A percentile compares a stretch with the other conserved stretches of the same genome.
These are phyloP conservation scores for Blastobasis adustella DNA, from an alignment of 2,888 invertebrate species.

Conservation along the genomic window DNA sequence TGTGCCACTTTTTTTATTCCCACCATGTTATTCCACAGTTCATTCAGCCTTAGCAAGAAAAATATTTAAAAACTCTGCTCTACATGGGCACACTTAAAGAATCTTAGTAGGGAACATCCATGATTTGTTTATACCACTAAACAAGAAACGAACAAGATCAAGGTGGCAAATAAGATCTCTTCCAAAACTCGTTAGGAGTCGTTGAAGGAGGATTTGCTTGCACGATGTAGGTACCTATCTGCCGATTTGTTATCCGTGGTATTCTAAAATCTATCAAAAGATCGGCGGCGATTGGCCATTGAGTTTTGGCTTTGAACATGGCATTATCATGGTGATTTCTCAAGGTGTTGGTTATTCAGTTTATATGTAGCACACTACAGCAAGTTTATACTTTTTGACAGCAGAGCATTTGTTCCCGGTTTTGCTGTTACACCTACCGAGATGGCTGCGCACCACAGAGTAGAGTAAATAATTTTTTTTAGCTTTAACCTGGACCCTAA, in stretches of 20 bases:
- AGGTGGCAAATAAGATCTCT: neutral
- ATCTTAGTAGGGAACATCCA: neutral
- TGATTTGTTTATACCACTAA: no score
- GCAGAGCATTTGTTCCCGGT: neutral
- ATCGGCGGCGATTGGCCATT: neutral
- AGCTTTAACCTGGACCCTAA: neutral
- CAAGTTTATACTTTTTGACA: neutral
- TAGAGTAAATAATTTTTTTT: neutral
- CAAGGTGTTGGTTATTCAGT: neutral
- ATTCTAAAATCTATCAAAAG: neutral
- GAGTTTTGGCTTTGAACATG: neutral
- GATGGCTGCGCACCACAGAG: neutral
- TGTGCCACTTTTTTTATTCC: neutral
- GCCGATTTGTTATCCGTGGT: neutral
- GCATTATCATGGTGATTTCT: neutral
- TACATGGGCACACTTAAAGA: neutral
- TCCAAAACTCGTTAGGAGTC: neutral
- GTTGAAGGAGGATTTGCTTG: neutral
- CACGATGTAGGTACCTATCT: neutral
- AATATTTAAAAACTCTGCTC: neutral
- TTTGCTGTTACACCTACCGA: neutral
- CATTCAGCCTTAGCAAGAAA: neutral
- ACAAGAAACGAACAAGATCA: no score
- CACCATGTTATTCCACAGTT: neutral
- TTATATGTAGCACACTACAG: neutral